phyloP scores from a whole-genome alignment of 2,797 vertebrate genomes.

The Vespertilio murinus region DNA sequence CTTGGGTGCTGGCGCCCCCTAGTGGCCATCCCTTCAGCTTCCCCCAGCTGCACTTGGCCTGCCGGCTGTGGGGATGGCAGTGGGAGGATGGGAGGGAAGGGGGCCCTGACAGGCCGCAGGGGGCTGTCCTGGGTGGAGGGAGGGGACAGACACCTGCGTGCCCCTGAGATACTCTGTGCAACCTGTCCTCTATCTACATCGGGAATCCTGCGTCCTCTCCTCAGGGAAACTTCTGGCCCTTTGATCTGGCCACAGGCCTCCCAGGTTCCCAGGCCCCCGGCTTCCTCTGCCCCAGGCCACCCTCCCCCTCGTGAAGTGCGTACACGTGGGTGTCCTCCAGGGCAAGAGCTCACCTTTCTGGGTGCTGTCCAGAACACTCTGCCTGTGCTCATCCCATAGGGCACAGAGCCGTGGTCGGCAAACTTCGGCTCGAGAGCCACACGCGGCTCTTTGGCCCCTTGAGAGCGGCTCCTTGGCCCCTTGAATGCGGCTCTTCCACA shows the following conservation, averaged over 20 bases:
- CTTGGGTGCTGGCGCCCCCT: constrained; percentile 61
- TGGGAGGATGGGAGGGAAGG: neutral
- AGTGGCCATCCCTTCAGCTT: neutral
- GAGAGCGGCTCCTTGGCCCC: too few species aligned
- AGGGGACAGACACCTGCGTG: neutral
- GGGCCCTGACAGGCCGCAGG: neutral
- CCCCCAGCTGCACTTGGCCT: rapidly evolving
- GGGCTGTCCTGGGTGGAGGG: neutral
- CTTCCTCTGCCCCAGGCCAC: neutral
- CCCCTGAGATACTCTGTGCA: neutral
- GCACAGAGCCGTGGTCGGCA: too few species aligned
- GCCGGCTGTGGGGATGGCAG: rapidly evolving
- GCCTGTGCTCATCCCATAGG: neutral
- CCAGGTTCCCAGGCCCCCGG: neutral
- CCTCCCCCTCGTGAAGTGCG: neutral
- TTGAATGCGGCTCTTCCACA: too few species aligned
- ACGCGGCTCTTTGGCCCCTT: too few species aligned
- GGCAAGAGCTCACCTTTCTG: neutral
- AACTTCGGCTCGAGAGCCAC: too few species aligned
- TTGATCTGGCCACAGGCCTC: neutral
- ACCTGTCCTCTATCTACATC: neutral
- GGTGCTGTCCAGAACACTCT: neutral
- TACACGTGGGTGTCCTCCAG: rapidly evolving
- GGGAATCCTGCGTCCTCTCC: neutral
- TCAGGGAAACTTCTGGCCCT: neutral